phyloP scores from a whole-genome alignment of 2,113 vertebrate genomes.

The Saguinus midas region DNA sequence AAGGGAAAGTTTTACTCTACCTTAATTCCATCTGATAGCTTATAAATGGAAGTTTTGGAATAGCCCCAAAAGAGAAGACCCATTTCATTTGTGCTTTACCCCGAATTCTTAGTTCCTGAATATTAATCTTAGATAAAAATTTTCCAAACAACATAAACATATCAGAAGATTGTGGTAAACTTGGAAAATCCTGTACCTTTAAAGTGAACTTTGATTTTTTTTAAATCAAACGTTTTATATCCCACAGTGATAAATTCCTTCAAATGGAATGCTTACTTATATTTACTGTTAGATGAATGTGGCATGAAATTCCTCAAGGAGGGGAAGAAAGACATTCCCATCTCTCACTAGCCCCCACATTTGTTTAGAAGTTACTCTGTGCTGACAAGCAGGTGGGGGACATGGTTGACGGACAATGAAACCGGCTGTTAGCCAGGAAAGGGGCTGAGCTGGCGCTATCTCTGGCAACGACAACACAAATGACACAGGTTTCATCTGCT shows the following conservation, averaged over 20 bases:
- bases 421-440: slow-evolving; percentile 78
- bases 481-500: slow-evolving; percentile 83
- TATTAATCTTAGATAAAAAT: background rate
- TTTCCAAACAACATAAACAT: background rate
- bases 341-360: slow-evolving; percentile 83
- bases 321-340: slow-evolving; percentile 70
- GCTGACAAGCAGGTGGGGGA: slow-evolving; percentile 84
- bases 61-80: background rate
- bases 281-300: slow-evolving; percentile 52
- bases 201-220: background rate
- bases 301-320: slow-evolving; percentile 71
- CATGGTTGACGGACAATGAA: slow-evolving; percentile 82
- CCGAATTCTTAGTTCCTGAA: background rate
- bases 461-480: slow-evolving; percentile 81
- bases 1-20: background rate
- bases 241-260: background rate
- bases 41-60: slow-evolving; percentile 53
- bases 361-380: slow-evolving; percentile 78
- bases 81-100: background rate
- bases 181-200: slow-evolving; percentile 3
- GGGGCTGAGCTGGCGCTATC: slow-evolving; percentile 77
- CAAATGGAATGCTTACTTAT: slow-evolving; percentile 63
- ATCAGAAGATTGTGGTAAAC: background rate
- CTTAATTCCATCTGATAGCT: slow-evolving; percentile 18
- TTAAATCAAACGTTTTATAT: background rate